Percentiles rank a stretch among this genome's conserved stretches.
phyloP scores from a whole-genome alignment of 1,140 invertebrate genomes.

The Tetramorium simillimum region DNA sequence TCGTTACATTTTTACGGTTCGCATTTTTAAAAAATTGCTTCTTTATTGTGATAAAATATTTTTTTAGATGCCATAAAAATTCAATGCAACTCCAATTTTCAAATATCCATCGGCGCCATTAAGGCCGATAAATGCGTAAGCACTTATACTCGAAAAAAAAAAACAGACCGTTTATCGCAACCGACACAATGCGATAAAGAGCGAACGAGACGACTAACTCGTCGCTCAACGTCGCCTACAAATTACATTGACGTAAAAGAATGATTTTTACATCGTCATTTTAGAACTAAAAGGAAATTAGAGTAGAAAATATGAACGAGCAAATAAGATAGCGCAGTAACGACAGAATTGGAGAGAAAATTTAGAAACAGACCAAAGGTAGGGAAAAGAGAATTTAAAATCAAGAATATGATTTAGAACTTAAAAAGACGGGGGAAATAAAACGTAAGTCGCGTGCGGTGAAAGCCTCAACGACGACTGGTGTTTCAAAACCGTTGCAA shows the following conservation, averaged over 20 bases:
- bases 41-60: no score
- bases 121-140: neutral
- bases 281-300: neutral
- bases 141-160: neutral
- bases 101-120: neutral
- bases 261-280: neutral
- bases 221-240: neutral
- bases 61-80: no score
- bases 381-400: neutral
- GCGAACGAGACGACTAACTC: constrained; percentile 5
- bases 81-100: no score
- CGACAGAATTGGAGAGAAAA: neutral
- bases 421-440: neutral
- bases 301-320: neutral
- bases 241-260: constrained; percentile 14
- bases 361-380: neutral
- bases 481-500: neutral
- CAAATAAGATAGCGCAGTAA: neutral
- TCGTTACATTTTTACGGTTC: neutral
- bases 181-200: constrained; percentile 22
- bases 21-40: neutral
- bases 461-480: neutral
- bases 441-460: neutral
- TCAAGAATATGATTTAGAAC: neutral
- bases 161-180: constrained; percentile 1